These are phyloP conservation scores for Heliconius eleuchia DNA, from an alignment of 1,140 invertebrate species.

Conservation along the genomic window DNA sequence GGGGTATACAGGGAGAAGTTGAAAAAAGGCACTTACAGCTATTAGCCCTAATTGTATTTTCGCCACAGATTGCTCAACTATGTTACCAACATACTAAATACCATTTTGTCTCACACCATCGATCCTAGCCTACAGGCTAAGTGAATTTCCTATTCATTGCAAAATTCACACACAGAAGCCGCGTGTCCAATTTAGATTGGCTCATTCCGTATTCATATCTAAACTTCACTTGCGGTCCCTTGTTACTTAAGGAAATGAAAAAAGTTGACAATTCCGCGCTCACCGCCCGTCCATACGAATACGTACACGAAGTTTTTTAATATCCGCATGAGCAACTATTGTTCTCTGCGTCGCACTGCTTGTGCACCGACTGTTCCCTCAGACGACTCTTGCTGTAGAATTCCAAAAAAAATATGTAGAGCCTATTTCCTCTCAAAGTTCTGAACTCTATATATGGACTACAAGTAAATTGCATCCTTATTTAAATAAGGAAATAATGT, in stretches of 20 bases:
- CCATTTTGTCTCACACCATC: neutral
- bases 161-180: constrained; percentile 20
- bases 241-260: constrained; percentile 40
- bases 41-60: neutral
- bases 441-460: neutral
- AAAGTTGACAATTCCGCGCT: constrained; percentile 37
- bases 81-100: neutral
- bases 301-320: constrained; percentile 34
- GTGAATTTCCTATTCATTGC: constrained; percentile 19
- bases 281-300: constrained; percentile 25
- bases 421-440: neutral
- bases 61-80: neutral
- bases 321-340: constrained; percentile 32
- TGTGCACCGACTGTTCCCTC: constrained; percentile 4
- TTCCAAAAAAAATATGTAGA: neutral
- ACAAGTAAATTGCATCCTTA: neutral
- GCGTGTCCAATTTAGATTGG: constrained; percentile 18
- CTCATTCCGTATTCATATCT: constrained; percentile 32
- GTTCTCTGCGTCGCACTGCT: constrained; percentile 25
- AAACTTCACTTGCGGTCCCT: constrained; percentile 29
- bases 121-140: neutral
- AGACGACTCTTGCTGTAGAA: neutral
- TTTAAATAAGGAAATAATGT: neutral
- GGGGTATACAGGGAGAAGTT: no score
- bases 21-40: no score